Conservation (phyloP, 1,140 invertebrate genomes). For the Drosophila willistoni region DNA sequence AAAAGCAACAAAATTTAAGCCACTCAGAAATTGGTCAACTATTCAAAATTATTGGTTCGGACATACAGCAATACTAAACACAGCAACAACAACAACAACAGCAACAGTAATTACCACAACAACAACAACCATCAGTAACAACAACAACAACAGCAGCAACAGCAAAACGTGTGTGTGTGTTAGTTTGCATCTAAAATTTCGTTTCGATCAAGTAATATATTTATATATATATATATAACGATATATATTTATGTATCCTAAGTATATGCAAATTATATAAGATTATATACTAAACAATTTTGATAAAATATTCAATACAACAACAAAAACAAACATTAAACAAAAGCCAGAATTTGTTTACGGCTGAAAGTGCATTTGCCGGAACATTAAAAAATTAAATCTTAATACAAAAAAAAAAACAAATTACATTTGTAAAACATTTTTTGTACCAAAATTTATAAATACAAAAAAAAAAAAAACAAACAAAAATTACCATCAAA, state of each 20-base stretch:
- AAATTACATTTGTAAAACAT: constrained; percentile 53
- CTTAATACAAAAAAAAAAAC: constrained; percentile 24
- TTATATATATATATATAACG: constrained; percentile 47
- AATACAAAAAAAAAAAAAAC: not conserved
- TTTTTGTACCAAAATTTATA: constrained; percentile 39
- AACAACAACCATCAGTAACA: constrained; percentile 35
- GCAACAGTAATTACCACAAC: constrained; percentile 35
- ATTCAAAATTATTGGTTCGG: constrained; percentile 83
- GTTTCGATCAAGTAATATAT: constrained; percentile 73
- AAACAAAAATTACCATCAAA: not conserved
- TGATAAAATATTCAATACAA: constrained; percentile 64
- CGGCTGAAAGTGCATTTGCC: constrained; percentile 33
- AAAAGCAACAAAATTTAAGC: constrained; percentile 77
- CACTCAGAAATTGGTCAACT: constrained; percentile 77
- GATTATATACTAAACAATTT: constrained; percentile 50
- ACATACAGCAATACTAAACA: constrained; percentile 80
- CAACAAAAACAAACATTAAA: constrained; percentile 35
- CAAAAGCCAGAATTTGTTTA: constrained; percentile 51
- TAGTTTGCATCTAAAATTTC: constrained; percentile 83
- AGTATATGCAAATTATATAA: constrained; percentile 52
- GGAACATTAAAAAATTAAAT: constrained; percentile 27
- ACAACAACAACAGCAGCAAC: constrained; percentile 53
- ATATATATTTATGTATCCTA: constrained; percentile 47
- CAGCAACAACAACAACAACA: constrained; percentile 60
- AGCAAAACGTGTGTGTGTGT: constrained; percentile 79